phyloP scores from a whole-genome alignment of 2,888 invertebrate species.

The Hirtodrosophila confusa region DNA sequence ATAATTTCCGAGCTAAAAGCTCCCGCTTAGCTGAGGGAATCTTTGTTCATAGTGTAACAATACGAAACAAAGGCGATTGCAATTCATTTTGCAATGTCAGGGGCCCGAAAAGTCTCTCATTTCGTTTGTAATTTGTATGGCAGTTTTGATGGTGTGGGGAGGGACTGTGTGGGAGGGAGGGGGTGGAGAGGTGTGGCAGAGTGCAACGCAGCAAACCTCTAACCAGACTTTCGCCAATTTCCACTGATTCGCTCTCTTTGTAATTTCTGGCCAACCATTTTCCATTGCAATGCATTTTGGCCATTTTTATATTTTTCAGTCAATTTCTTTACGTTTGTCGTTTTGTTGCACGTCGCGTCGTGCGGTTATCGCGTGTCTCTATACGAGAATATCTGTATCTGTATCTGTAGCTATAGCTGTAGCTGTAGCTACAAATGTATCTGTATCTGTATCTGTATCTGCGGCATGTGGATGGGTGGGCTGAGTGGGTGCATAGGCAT shows the following conservation, averaged over 20 bases:
- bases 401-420: constrained; percentile 12
- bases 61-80: constrained; percentile 53
- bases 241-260: constrained; percentile 64
- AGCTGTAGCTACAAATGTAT: constrained; percentile 21
- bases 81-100: constrained; percentile 56
- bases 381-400: constrained; percentile 38
- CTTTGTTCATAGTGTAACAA: constrained; percentile 20
- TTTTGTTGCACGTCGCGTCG: constrained; percentile 50
- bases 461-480: constrained; percentile 1
- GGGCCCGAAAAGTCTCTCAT: constrained; percentile 59
- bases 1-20: not conserved
- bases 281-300: constrained; percentile 68
- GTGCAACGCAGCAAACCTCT: constrained; percentile 9
- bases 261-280: constrained; percentile 75
- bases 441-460: constrained; percentile 20
- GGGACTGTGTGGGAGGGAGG: not conserved
- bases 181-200: not conserved
- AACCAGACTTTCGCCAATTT: constrained; percentile 49
- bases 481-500: constrained; percentile 46
- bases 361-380: constrained; percentile 57
- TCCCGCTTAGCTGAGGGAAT: constrained; percentile 5
- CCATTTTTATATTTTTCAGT: constrained; percentile 56
- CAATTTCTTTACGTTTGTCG: constrained; percentile 22
- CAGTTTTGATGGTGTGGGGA: not conserved
- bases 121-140: constrained; percentile 73